Conservation (phyloP, 2,113 vertebrate species). For the Pimephales promelas region DNA sequence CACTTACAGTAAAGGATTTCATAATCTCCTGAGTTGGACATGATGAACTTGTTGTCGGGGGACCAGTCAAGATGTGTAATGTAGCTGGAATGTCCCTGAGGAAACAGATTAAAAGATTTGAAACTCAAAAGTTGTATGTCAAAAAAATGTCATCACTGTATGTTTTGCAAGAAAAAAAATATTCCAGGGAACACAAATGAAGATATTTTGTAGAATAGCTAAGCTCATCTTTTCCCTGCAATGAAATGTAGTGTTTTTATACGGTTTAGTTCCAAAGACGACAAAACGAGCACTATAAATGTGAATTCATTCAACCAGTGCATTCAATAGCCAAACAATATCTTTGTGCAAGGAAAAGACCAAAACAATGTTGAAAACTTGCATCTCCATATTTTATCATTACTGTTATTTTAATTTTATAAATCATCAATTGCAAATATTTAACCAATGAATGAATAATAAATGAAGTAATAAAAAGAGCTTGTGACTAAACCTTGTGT, state of each 20-base stretch:
- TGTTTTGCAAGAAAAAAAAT: no score
- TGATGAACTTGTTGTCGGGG: conserved; percentile 96
- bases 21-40: conserved; percentile 99
- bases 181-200: neutral
- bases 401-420: no score
- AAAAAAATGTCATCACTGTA: no score
- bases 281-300: neutral
- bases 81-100: conserved; percentile 98
- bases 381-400: no score
- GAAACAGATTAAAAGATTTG: conserved; percentile 46
- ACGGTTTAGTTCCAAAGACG: neutral
- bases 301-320: neutral
- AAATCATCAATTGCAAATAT: no score
- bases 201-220: neutral
- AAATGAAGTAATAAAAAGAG: no score
- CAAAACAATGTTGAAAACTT: no score
- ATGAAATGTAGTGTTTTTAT: neutral
- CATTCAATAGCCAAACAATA: no score
- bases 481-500: no score
- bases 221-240: neutral
- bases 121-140: no score
- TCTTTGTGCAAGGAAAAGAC: no score
- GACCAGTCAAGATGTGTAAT: conserved; percentile 99
- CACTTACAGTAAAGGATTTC: conserved; percentile 99
- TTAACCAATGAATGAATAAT: no score